Percentiles rank a stretch among this genome's conserved stretches.
Conservation (phyloP, 2,888 invertebrate species). For the Drosophila anomalipes region DNA sequence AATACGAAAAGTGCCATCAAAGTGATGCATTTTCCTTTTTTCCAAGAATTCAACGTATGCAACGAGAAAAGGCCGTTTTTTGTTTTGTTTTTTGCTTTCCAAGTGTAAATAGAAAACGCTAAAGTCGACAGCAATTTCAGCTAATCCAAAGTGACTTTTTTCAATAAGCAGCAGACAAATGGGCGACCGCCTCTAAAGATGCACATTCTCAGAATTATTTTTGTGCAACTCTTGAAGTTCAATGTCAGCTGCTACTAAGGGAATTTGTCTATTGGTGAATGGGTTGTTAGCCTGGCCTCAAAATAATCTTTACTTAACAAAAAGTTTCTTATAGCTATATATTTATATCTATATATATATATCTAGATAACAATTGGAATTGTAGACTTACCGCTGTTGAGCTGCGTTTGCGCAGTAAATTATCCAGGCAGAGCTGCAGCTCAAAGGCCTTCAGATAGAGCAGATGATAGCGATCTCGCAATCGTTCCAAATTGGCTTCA, state of each 20-base stretch:
- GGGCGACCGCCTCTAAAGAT: constrained; percentile 8
- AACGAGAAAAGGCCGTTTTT: constrained; percentile 12
- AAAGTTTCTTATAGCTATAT: not conserved
- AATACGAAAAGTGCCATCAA: constrained; percentile 44
- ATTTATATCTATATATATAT: not conserved
- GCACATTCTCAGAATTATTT: constrained; percentile 31
- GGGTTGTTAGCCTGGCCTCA: not conserved
- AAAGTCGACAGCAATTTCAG: constrained; percentile 21
- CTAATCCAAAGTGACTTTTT: constrained; percentile 31
- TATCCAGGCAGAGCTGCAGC: constrained; percentile 96
- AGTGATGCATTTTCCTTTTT: constrained; percentile 52
- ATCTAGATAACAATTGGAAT: not conserved
- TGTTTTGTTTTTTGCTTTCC: constrained; percentile 5
- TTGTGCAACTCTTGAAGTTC: constrained; percentile 47
- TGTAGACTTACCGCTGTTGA: constrained; percentile 87
- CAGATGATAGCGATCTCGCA: constrained; percentile 96
- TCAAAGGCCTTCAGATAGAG: constrained; percentile 95
- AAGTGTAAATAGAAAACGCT: constrained; percentile 48
- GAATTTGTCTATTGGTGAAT: not conserved
- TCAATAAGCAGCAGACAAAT: not conserved
- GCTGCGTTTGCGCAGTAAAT: constrained; percentile 89
- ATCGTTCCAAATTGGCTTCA: constrained; percentile 86
- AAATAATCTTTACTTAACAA: not conserved
- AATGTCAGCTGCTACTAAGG: constrained; percentile 12
- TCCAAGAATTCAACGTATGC: constrained; percentile 71